Evolutionary conservation across 1,140 invertebrate species (phyloP).

Genomic region (Alviniconcha marisindica): DNA sequence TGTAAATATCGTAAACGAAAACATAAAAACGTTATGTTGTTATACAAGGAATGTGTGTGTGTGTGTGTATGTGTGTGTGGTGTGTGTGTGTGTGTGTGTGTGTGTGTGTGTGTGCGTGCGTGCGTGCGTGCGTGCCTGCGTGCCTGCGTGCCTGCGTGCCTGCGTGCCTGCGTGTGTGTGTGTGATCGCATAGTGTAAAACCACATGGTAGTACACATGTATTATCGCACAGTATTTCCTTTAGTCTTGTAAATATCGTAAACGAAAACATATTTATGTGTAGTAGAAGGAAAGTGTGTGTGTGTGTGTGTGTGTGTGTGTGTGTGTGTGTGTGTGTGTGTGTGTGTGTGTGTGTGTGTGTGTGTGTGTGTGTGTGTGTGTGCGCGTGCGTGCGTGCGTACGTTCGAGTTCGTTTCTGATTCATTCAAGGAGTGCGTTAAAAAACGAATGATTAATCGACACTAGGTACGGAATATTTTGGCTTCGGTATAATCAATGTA

Average conservation of each 20-base stretch:
- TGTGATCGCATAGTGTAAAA: too few relatives aligned
- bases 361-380: slow-evolving; percentile 1
- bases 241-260: too few relatives aligned
- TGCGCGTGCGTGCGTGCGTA: not conserved
- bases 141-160: too few relatives aligned
- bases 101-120: not conserved
- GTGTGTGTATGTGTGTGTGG: slow-evolving; percentile 16
- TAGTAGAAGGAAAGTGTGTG: not conserved
- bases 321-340: slow-evolving; percentile 16
- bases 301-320: slow-evolving; percentile 19
- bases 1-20: too few relatives aligned
- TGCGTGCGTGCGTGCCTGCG: not conserved
- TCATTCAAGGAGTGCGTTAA: not conserved
- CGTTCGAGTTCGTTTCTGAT: not conserved
- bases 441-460: not conserved
- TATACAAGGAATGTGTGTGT: not conserved
- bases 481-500: not conserved
- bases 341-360: slow-evolving; percentile 19
- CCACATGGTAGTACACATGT: too few relatives aligned
- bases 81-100: not conserved
- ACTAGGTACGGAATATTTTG: not conserved
- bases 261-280: too few relatives aligned
- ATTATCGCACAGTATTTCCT: too few relatives aligned
- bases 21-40: too few relatives aligned
- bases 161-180: too few relatives aligned